Base-by-base conservation (phyloP, 2,113 vertebrate species). In the Bubalus kerabau region DNA sequence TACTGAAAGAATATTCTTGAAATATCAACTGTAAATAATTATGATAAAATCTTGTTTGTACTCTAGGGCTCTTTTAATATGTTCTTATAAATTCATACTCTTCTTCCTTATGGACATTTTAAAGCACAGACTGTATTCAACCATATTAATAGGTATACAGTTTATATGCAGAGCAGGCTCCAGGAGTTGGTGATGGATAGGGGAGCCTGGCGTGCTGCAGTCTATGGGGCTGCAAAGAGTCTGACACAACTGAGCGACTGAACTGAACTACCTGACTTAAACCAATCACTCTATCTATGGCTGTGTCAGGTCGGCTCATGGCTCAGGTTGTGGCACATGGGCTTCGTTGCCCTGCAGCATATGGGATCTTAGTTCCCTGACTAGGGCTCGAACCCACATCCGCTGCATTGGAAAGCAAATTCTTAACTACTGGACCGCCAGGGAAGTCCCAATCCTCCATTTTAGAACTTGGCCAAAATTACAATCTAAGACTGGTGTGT, bases 1-100 rank as follows among this genome's bases (percentile, higher is more conserved):
- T 93, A 80, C 15, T 62, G 36, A 96, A 93, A 86, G 78, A 94
- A 71, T 88, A 94, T 87, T 92, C 32, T 84, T 92, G 19, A 94
- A 74, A 59, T 84, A 93, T 46, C 78, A 93, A 92, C 21, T 54
- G 11, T 36, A 96, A 91, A 80, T 67, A 85, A 81, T 19, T 54
- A 76, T 30, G 40, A 84, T 78, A 81, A 88, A 97, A 67, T 86
- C 36, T 54, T 95, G 10, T 36, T 87, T 82, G 19, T 3, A 92
- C 19, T 50, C 23, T 32, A 81, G 56, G 50, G 54, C 30, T 64
- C 88, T 67, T 32, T 83, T 57, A 71, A 46, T 3, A 54, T 32
- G 17, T 84, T 43, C 3, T 78, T 88, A 54, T 48, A 57, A 82
- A 85, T 82, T 56, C 82, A 87, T 24, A 24, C 32, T 95, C 62